Evolutionary conservation across 2,797 vertebrate species (phyloP).

Genomic region (Galagoides demidoff): DNA sequence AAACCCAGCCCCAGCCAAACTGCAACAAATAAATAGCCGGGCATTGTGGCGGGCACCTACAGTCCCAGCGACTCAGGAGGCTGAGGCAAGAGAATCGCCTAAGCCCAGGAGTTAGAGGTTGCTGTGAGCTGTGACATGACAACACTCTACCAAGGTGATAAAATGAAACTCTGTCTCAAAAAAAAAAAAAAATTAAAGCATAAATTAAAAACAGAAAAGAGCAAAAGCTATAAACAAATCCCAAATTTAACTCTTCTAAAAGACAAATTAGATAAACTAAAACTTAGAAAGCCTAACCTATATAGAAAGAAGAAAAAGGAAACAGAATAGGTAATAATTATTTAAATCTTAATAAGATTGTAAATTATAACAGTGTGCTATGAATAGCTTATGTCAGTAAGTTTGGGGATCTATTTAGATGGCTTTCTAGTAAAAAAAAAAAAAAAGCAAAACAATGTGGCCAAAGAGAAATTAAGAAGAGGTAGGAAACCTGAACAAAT

Average conservation of each 20-base stretch:
- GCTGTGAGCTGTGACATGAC: too few relatives aligned
- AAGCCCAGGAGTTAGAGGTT: too few relatives aligned
- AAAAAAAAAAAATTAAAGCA: neutral
- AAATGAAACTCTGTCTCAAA: neutral
- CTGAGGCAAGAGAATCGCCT: too few relatives aligned
- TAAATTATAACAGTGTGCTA: neutral
- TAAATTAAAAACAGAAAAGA: neutral
- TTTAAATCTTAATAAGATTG: neutral
- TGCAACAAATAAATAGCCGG: too few relatives aligned
- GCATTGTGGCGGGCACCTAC: too few relatives aligned
- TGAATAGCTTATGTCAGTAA: neutral
- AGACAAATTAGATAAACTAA: conserved; percentile 20
- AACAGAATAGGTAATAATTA: neutral
- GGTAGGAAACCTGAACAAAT: neutral
- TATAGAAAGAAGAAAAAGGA: neutral
- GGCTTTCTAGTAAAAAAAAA: neutral
- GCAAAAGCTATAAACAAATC: neutral
- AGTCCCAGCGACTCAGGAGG: too few relatives aligned
- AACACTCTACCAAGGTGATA: neutral
- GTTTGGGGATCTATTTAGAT: neutral
- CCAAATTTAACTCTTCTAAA: conserved; percentile 51
- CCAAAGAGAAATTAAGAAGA: conserved; percentile 14
- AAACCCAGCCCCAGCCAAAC: too few relatives aligned
- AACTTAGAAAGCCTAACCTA: neutral
- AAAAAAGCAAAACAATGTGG: neutral